phyloP scores from a whole-genome alignment of 2,888 invertebrate species.

The Cerastis leucographa region DNA sequence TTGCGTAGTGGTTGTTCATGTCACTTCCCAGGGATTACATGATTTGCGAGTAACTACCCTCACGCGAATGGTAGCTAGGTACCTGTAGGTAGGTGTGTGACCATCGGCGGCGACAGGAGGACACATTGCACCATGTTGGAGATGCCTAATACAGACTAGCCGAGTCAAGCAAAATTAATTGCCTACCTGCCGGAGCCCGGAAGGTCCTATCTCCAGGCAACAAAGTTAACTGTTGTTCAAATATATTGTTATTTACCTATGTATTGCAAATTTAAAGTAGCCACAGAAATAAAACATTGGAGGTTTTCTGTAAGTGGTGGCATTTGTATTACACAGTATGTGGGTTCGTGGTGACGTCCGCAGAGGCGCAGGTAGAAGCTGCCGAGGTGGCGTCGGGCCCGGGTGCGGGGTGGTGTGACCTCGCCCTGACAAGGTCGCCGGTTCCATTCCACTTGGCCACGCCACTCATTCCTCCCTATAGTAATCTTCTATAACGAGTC shows the following conservation, averaged over 20 bases:
- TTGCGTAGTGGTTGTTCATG: conserved; percentile 50
- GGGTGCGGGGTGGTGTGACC: conserved; percentile 80
- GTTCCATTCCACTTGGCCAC: conserved; percentile 84
- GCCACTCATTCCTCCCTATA: conserved; percentile 79
- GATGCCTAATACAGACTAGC: not conserved
- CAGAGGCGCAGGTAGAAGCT: conserved; percentile 81
- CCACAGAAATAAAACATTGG: conserved; percentile 16
- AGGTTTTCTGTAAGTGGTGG: conserved; percentile 56
- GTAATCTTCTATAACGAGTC: conserved; percentile 82
- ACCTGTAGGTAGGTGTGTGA: too few species aligned
- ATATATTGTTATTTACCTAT: not conserved
- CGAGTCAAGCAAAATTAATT: not conserved
- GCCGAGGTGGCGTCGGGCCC: conserved; percentile 70
- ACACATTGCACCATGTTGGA: not conserved
- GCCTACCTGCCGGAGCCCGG: not conserved
- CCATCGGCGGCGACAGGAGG: not conserved
- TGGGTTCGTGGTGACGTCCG: conserved; percentile 79
- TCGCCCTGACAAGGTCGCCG: conserved; percentile 87
- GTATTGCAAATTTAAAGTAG: not conserved
- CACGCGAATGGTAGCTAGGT: not conserved
- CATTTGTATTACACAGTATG: conserved; percentile 68
- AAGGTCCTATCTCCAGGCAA: not conserved
- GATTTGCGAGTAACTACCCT: conserved; percentile 1
- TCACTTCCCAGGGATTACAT: conserved; percentile 3
- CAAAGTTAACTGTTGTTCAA: conserved; percentile 3